Percentiles rank a stretch among this genome's conserved stretches.
Conservation (phyloP, 92 coral and sea anemone species). For the Nematostella vectensis region DNA sequence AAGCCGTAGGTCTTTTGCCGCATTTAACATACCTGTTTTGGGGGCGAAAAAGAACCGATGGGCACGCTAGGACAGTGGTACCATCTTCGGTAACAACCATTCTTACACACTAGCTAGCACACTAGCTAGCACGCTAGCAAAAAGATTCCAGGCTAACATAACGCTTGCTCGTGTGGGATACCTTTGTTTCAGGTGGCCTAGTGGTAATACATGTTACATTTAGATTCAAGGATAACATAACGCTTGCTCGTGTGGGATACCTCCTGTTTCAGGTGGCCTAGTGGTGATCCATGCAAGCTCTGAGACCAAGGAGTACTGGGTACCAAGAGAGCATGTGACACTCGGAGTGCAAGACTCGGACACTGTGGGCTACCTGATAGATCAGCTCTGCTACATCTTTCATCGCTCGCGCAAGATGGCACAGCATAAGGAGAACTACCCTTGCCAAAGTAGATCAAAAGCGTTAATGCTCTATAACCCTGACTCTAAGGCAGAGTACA, state of each 20-base stretch:
- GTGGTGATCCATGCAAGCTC: slow-evolving; percentile 79
- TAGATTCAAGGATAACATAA: no score
- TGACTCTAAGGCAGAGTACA: slow-evolving; percentile 55
- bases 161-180: no score
- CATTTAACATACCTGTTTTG: no score
- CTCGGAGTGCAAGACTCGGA: slow-evolving; percentile 67
- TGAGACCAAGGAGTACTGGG: slow-evolving; percentile 94
- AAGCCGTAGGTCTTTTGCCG: no score
- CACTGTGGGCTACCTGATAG: slow-evolving; percentile 69
- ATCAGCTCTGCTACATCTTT: slow-evolving; percentile 69
- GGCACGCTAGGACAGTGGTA: no score
- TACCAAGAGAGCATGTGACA: slow-evolving; percentile 83
- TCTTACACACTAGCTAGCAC: no score
- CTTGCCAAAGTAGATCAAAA: slow-evolving; percentile 67
- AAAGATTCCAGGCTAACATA: no score
- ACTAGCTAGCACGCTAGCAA: no score
- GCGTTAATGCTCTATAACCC: slow-evolving; percentile 79
- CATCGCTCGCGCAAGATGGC: slow-evolving; percentile 80
- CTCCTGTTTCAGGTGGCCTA: slow-evolving; percentile 30
- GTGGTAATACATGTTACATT: slow-evolving; percentile 75
- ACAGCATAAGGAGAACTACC: slow-evolving; percentile 77
- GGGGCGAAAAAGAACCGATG: no score
- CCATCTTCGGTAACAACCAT: no score
- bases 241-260: no score
- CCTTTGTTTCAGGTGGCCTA: slow-evolving; percentile 30